phyloP scores from a whole-genome alignment of 2,797 vertebrate species.

The Argya squamiceps region DNA sequence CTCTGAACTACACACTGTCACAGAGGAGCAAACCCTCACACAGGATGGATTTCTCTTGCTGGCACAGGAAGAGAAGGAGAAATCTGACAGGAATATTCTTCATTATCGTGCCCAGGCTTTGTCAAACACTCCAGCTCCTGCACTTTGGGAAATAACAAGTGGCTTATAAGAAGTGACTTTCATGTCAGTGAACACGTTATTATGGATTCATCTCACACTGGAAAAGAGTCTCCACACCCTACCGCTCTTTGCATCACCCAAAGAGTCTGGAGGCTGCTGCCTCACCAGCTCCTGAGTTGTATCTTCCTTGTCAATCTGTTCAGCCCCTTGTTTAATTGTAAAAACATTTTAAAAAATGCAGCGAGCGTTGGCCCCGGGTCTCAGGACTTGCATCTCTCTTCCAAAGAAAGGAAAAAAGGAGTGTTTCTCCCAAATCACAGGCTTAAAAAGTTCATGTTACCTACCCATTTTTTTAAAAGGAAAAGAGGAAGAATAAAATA shows the following conservation, averaged over 20 bases:
- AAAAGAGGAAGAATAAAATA: background rate
- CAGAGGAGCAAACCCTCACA: too few relatives aligned
- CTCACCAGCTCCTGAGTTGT: background rate
- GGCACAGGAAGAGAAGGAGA: too few relatives aligned
- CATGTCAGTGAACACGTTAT: background rate
- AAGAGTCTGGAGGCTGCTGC: background rate
- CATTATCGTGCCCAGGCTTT: too few relatives aligned
- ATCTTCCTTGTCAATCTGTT: background rate
- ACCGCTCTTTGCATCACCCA: background rate
- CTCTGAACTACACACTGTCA: too few relatives aligned
- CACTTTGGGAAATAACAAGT: too few relatives aligned
- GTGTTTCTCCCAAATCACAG: background rate
- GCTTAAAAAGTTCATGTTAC: background rate
- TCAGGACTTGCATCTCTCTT: rapidly evolving
- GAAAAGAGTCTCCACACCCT: background rate
- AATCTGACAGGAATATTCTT: too few relatives aligned
- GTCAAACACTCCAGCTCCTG: too few relatives aligned
- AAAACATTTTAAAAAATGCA: background rate
- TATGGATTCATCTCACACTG: background rate
- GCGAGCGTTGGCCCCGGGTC: background rate
- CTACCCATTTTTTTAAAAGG: background rate
- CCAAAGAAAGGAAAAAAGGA: background rate
- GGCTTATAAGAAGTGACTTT: background rate
- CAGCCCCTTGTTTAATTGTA: background rate
- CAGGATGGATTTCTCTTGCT: too few relatives aligned